Conservation (phyloP, 2,113 vertebrate genomes). For the Anarrhichthys ocellatus region DNA sequence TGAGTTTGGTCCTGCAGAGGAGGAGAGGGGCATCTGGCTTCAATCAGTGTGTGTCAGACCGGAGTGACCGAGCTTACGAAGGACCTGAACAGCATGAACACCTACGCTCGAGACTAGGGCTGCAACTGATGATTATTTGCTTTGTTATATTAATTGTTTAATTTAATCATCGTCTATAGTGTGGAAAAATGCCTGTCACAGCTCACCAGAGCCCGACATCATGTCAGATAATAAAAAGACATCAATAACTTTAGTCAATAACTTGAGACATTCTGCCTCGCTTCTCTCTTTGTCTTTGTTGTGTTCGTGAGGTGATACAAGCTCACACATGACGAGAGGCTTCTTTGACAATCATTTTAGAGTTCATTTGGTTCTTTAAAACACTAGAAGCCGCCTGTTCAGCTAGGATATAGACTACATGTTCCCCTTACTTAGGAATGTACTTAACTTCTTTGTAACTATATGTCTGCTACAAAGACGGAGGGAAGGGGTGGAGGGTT, state of each 20-base stretch:
- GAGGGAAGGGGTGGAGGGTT: slow-evolving; percentile 18
- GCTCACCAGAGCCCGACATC: no score
- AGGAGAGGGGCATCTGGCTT: slow-evolving; percentile 74
- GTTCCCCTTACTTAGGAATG: slow-evolving; percentile 4
- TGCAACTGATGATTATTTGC: slow-evolving; percentile 11
- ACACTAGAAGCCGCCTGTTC: background rate
- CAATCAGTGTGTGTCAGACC: slow-evolving; percentile 57
- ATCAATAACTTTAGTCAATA: background rate
- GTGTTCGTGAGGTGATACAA: slow-evolving; percentile 5
- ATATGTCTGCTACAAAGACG: background rate
- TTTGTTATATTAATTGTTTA: no score
- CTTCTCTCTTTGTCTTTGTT: background rate
- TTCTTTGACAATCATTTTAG: slow-evolving; percentile 7
- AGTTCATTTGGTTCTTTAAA: slow-evolving; percentile 16
- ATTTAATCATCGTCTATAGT: background rate
- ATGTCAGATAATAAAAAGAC: no score
- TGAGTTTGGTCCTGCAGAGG: slow-evolving; percentile 71
- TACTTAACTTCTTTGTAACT: background rate
- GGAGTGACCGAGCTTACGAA: slow-evolving; percentile 45
- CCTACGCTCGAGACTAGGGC: background rate
- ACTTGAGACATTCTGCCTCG: background rate
- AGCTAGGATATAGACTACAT: background rate
- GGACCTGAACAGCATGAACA: slow-evolving; percentile 26
- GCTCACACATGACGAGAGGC: slow-evolving; percentile 13
- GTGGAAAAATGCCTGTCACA: background rate